phyloP scores from a whole-genome alignment of 2,113 vertebrate species.

The Pelusios castaneus region DNA sequence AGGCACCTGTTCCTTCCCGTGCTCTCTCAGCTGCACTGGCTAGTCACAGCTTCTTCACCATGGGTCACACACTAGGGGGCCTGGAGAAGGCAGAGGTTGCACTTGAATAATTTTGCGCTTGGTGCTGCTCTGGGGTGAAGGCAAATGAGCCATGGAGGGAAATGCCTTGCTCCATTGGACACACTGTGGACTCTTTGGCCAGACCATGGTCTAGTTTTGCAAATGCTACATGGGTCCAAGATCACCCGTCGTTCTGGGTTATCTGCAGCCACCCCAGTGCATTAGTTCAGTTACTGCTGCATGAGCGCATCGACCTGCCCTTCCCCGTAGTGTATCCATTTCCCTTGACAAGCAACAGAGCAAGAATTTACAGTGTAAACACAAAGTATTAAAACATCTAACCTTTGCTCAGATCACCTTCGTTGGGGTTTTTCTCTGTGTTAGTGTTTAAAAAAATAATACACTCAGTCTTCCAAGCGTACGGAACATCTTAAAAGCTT shows the following conservation, averaged over 20 bases:
- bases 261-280: neutral
- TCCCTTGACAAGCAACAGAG: constrained; percentile 65
- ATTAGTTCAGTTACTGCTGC: neutral
- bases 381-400: constrained; percentile 76
- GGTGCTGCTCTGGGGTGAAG: accelerated
- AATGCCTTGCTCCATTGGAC: accelerated
- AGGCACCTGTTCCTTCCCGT: neutral
- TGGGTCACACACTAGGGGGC: neutral
- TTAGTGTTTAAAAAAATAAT: constrained; percentile 78
- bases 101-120: accelerated
- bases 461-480: constrained; percentile 54
- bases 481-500: constrained; percentile 79
- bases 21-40: neutral
- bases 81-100: neutral
- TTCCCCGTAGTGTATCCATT: constrained; percentile 59
- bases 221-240: accelerated
- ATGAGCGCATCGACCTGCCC: neutral
- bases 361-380: constrained; percentile 76
- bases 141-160: neutral
- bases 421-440: constrained; percentile 69
- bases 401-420: constrained; percentile 76
- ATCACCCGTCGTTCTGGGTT: accelerated
- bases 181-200: accelerated
- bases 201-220: accelerated
- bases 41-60: neutral